Percentiles rank a stretch among this genome's conserved stretches.
Conservation (phyloP, 1,140 invertebrate genomes). For the Zaprionus capensis region DNA sequence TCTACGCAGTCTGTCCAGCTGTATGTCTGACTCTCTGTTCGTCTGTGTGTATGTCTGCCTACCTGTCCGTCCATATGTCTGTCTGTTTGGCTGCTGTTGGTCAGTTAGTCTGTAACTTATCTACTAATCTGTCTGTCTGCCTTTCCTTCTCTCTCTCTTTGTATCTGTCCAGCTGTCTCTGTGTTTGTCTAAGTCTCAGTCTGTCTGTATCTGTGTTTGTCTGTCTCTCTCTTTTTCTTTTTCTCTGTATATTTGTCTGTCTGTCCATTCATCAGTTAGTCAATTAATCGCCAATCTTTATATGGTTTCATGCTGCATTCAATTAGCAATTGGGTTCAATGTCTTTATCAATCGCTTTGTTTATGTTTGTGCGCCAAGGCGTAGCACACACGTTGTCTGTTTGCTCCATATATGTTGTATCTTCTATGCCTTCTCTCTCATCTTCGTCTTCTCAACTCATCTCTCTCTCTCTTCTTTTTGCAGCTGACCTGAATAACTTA, state of each 20-base stretch:
- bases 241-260: background rate
- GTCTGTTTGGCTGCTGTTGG: conserved; percentile 7
- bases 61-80: background rate
- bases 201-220: too few species aligned
- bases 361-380: conserved; percentile 18
- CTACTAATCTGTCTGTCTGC: too few species aligned
- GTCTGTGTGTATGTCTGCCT: background rate
- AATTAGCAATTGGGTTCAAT: conserved; percentile 67
- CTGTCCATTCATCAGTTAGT: conserved; percentile 25
- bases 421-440: background rate
- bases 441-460: background rate
- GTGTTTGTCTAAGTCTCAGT: too few species aligned
- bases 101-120: conserved; percentile 46
- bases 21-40: background rate
- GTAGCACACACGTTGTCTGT: too few species aligned
- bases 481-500: conserved; percentile 8
- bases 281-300: conserved; percentile 67
- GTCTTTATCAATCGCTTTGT: conserved; percentile 45
- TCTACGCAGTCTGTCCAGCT: too few species aligned
- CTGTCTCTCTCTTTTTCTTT: too few species aligned
- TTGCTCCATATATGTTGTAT: background rate
- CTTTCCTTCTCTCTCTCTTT: too few species aligned
- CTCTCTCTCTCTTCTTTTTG: background rate
- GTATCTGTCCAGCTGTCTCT: too few species aligned
- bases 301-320: conserved; percentile 41